These are phyloP conservation scores for Rhorus exstirpatorius DNA, from an alignment of 2,888 invertebrate genomes.

Conservation along the genomic window DNA sequence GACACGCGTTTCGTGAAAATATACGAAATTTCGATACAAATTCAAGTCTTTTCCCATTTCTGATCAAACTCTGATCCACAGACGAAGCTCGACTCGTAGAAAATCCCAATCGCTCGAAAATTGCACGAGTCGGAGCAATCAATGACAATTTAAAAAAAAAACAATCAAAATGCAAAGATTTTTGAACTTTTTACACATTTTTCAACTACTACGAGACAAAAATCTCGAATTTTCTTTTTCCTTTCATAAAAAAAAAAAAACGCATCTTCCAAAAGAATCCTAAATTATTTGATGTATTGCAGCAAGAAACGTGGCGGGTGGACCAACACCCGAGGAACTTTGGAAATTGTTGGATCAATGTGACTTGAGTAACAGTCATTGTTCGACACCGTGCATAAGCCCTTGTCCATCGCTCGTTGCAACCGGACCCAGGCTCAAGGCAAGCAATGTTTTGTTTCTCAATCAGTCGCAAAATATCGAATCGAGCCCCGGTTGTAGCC, in stretches of 20 bases:
- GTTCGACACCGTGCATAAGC: slow-evolving; percentile 93
- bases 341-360: slow-evolving; percentile 97
- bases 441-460: slow-evolving; percentile 89
- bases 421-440: slow-evolving; percentile 86
- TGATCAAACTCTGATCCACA: too few species aligned
- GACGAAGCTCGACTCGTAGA: too few species aligned
- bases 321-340: slow-evolving; percentile 97
- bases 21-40: too few species aligned
- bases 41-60: too few species aligned
- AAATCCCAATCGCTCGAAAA: too few species aligned
- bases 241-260: neutral
- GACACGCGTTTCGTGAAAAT: too few species aligned
- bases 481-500: slow-evolving; percentile 76
- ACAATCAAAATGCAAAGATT: too few species aligned
- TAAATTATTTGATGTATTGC: slow-evolving; percentile 69
- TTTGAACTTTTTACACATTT: too few species aligned
- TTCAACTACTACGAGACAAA: too few species aligned
- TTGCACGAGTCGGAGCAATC: too few species aligned
- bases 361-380: slow-evolving; percentile 94
- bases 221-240: too few species aligned
- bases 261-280: neutral
- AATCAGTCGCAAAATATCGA: slow-evolving; percentile 87
- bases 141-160: too few species aligned
- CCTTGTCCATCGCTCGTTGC: slow-evolving; percentile 89
- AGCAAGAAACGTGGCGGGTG: slow-evolving; percentile 91